A percentile compares a stretch with the other conserved stretches of the same genome.
These are phyloP conservation scores for Megalops cyprinoides DNA, from an alignment of 2,797 vertebrate genomes.

Conservation along the genomic window DNA sequence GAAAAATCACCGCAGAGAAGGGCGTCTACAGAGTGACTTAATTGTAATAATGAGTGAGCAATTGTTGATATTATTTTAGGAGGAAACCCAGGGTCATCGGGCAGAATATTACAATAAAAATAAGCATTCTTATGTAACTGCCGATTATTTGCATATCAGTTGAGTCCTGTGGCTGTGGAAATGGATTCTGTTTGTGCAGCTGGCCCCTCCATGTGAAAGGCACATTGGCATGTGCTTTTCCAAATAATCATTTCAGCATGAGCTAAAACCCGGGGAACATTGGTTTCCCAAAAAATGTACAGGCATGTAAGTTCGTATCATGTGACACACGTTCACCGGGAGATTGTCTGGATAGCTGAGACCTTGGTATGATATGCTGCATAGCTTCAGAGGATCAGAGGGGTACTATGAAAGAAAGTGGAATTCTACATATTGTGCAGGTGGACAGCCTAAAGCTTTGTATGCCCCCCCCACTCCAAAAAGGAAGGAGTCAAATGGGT, in stretches of 20 bases:
- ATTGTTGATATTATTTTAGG: constrained; percentile 33
- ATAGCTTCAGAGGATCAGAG: neutral
- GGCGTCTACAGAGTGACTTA: neutral
- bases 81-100: constrained; percentile 48
- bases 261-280: neutral
- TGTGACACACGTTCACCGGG: neutral
- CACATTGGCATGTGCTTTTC: constrained; percentile 19
- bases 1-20: neutral
- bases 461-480: too few relatives aligned
- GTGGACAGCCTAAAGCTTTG: too few relatives aligned
- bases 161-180: constrained; percentile 40
- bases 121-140: constrained; percentile 59
- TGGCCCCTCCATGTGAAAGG: constrained; percentile 37
- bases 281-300: neutral
- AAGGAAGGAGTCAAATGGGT: too few relatives aligned
- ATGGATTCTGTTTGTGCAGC: constrained; percentile 45
- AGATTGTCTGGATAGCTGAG: neutral
- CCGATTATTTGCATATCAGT: constrained; percentile 53
- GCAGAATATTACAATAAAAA: constrained; percentile 56
- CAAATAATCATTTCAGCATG: constrained; percentile 24
- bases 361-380: neutral
- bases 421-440: too few relatives aligned
- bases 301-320: neutral
- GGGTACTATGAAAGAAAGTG: too few relatives aligned
- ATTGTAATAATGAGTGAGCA: neutral